Evolutionary conservation across 2,888 invertebrate species (phyloP), one percentile per base, ranked within the genome.

Genomic region (Epsilonema sp.): DNA sequence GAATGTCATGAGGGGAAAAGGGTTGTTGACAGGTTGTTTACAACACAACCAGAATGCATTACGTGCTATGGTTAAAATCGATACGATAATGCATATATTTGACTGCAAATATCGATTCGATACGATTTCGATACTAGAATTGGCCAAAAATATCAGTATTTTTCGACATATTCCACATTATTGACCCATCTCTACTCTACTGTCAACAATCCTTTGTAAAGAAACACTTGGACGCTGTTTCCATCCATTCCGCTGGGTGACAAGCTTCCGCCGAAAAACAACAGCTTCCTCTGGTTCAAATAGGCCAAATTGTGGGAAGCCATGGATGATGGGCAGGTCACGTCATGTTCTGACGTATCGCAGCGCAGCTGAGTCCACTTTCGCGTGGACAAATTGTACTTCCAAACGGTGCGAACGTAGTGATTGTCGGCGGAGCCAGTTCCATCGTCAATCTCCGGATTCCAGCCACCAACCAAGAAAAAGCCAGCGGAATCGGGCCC

Each of bases 401-500:
- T 39, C 39, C 39, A 39, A 11, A 39, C 39, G n/a, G 39, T 20
- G 21, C 39, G 39, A 5, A 39, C 39, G 39, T 39, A 39, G 39
- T 39, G 39, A 39, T n/a, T n/a, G 39, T 39, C 39, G n/a, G 39
- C 13, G 22, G 5, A 11, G 39, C n/a, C 21, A 11, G 39, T 39
- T n/a, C 21, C 16, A 20, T 39, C 39, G 22, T 39, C n/a, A 8
- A 39, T n/a, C 8, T 39, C 21, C 22, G 39, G 39, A 39, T 39
- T 39, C 39, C 39, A 39, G 22, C 39, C 39, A n/a, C 39, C 39
- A 5, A 39, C 39, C 39, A 21, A 20, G 8, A 39, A 39, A 11
- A 39, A 39, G 16, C 39, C 39, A n/a, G 8, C 8, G n/a, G n/a
- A n/a, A 11, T 39, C 39, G 5, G 8, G 8, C 5, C 5, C 13